Evolutionary conservation across 2,888 invertebrate genomes (phyloP).

Genomic region (Alitta virens): DNA sequence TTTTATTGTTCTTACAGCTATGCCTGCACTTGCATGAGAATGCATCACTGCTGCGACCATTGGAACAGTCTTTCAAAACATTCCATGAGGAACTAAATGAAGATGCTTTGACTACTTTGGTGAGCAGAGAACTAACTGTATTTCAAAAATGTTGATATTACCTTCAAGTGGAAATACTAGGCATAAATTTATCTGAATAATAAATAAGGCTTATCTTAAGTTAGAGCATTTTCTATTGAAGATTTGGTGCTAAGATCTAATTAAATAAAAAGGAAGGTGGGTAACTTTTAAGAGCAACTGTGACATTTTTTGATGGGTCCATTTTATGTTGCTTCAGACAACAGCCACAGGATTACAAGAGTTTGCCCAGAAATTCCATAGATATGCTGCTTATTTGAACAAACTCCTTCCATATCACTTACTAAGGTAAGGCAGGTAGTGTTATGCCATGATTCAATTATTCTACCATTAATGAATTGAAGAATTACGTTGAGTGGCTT

Average conservation of each 20-base stretch:
- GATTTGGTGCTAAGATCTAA: no score
- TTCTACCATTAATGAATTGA: no score
- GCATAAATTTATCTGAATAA: not conserved
- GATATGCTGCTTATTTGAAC: constrained; percentile 52
- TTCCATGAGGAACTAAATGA: constrained; percentile 48
- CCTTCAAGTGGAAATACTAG: no score
- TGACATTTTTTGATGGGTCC: no score
- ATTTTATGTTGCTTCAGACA: constrained; percentile 37
- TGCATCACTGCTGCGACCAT: constrained; percentile 49
- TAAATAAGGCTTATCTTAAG: no score
- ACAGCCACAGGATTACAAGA: constrained; percentile 48
- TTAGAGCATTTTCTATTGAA: no score
- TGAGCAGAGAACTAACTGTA: no score
- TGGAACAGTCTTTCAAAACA: constrained; percentile 50
- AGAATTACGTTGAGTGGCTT: no score
- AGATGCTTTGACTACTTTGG: constrained; percentile 49
- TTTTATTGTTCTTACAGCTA: constrained; percentile 38
- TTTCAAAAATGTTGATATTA: no score
- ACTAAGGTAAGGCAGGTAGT: constrained; percentile 44
- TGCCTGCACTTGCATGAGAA: constrained; percentile 55
- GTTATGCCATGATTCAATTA: no score
- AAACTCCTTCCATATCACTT: constrained; percentile 56
- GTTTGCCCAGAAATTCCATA: constrained; percentile 44
- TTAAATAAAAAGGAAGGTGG: no score
- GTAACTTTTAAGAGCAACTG: no score